Evolutionary conservation across 2,797 vertebrate genomes (phyloP).

Genomic region (Chromis chromis): DNA sequence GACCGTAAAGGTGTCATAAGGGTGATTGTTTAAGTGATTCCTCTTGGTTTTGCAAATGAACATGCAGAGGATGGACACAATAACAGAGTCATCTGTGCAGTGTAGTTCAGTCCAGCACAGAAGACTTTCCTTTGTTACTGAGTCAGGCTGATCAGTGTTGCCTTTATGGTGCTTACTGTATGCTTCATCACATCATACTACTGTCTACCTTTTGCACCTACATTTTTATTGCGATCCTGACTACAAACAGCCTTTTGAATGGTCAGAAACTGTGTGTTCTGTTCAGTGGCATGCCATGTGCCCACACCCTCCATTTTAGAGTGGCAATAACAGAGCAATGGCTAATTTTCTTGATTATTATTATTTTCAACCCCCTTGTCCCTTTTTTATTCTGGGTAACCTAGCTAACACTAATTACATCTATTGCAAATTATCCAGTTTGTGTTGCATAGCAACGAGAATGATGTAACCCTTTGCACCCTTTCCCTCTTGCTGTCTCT

Average conservation of each 20-base stretch:
- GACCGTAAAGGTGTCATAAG: not conserved
- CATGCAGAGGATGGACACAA: not conserved
- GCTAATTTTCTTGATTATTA: constrained; percentile 67
- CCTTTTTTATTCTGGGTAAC: constrained; percentile 63
- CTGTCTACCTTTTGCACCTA: not conserved
- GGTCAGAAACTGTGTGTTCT: constrained; percentile 19
- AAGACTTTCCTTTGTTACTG: not conserved
- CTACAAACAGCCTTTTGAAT: constrained; percentile 18
- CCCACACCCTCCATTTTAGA: constrained; percentile 48
- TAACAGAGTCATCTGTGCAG: not conserved
- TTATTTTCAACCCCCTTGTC: constrained; percentile 61
- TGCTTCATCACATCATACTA: too few species aligned
- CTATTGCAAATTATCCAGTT: constrained; percentile 69
- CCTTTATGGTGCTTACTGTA: too few species aligned
- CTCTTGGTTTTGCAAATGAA: not conserved
- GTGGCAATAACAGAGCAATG: constrained; percentile 50
- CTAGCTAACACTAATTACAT: constrained; percentile 70
- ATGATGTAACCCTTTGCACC: constrained; percentile 63
- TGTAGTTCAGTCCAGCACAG: not conserved
- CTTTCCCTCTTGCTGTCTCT: constrained; percentile 47
- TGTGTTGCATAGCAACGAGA: constrained; percentile 70
- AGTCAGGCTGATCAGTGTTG: too few species aligned
- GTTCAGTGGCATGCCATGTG: constrained; percentile 8
- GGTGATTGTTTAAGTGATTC: not conserved
- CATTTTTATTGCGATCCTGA: constrained; percentile 5